Base-by-base conservation (phyloP, 1,140 invertebrate genomes). In the Helicorthomorpha holstii region DNA sequence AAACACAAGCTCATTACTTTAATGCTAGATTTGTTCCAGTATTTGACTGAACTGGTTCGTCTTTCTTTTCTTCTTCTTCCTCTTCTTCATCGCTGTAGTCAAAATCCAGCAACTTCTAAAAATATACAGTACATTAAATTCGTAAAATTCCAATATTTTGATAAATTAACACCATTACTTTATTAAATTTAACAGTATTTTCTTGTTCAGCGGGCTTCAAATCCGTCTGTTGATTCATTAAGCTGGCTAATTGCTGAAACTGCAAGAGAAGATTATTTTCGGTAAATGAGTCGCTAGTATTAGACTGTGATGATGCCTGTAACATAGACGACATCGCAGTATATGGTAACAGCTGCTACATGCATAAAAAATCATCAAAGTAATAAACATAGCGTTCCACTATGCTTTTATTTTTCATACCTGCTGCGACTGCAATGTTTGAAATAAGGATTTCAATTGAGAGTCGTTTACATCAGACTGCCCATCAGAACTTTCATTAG, bases 51-150 rank as follows among this genome's bases (percentile, higher is more conserved):
- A 44, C n/a, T n/a, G 27, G 44, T 43, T 57, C 55, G 14, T 52
- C 54, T 58, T 50, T 57, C 34, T 49, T 57, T 57, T 55, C 58
- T 59, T 63, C 64, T 67, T 67, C 66, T 48, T 86, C 83, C 27
- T 87, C 83, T 56, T 85, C 82, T 62, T 83, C 82, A 57, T 85
- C 82, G 0, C 79, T 82, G 67, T 87, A 87, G 66, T 87, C 85
- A 70, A 84, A 87, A 62, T 87, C 84, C 23, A 89, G 64, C 1
- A 88, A 62, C 64, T 87, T 85, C 63, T 81, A 27, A 44, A 3
- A 10, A 26, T 7, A 51, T n/a, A n/a, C n/a, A n/a, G n/a, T n/a
- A n/a, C 27, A 49, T 38, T n/a, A 22, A 45, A 50, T 48, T 44
- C n/a, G 1, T 52, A 45, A 45, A 23, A 46, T 48, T 27, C 25